These are phyloP conservation scores for Tigriopus japonicus DNA, from an alignment of 1,140 invertebrate species.

Conservation along the genomic window DNA sequence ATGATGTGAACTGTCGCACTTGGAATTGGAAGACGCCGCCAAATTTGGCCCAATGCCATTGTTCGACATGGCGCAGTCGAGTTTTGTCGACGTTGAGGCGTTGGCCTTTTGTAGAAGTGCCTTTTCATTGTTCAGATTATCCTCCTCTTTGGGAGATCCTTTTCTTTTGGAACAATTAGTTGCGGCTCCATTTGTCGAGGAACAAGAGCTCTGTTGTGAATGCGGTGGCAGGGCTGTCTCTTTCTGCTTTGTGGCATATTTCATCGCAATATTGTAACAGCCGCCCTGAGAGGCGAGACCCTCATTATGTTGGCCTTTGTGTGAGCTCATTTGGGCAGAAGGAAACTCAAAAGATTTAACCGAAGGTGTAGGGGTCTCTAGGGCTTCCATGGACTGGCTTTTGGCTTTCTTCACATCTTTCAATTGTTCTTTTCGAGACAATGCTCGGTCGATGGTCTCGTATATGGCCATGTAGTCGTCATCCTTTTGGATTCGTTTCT, in stretches of 20 bases:
- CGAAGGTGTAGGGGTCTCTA: slow-evolving; percentile 12
- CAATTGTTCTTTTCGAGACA: neutral
- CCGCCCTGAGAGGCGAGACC: no score
- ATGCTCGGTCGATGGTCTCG: slow-evolving; percentile 9
- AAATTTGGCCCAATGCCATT: no score
- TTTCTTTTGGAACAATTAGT: no score
- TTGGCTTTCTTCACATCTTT: slow-evolving; percentile 6
- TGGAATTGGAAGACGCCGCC: no score
- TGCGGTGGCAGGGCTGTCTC: neutral
- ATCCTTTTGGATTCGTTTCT: neutral
- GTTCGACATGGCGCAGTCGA: neutral
- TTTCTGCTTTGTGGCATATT: neutral
- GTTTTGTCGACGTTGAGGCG: neutral
- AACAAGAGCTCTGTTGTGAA: no score
- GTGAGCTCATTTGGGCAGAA: neutral
- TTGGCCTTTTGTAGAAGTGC: no score
- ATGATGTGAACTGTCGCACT: no score
- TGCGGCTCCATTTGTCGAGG: no score
- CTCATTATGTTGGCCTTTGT: neutral
- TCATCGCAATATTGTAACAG: no score
- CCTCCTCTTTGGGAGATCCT: no score
- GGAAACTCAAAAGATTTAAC: neutral
- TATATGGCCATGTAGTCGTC: slow-evolving; percentile 13
- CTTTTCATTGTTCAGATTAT: no score
- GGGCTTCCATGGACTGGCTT: slow-evolving; percentile 11